Base-by-base conservation (phyloP, 2,888 invertebrate species). In the Pachymerium ferrugineum region DNA sequence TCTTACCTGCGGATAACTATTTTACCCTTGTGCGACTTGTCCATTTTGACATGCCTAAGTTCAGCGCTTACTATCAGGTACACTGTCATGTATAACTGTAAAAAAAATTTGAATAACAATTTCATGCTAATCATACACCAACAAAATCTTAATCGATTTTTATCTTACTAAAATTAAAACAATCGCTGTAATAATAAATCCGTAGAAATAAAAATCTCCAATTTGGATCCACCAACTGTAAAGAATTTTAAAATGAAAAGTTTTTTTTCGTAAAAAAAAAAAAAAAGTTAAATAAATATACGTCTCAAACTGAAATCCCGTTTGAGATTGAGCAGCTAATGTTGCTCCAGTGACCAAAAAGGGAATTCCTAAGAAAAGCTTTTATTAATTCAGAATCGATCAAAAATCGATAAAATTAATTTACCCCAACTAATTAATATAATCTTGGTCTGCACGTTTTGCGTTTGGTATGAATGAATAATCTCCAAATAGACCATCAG, bases 401-500 rank as follows among this genome's bases (percentile, higher is more conserved):
- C 14, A 3, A n/a, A 19, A 16, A 47, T 3, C 1, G 16, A 42
- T 8, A 8, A 4, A 25, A 62, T n/a, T n/a, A 4, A 70, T 35
- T 38, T 69, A 75, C 75, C 75, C 75, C 75, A 75, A 29, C 75
- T 74, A 16, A 75, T 62, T 5, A 75, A 19, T 8, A 71, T 69
- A 3, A 75, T 54, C 25, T 75, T 75, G 5, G 71, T 62, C 14
- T 47, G 30, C n/a, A 69, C 74, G 62, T 75, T 62, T 28, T 72
- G 35, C 22, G 74, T 31, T 22, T 74, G 75, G 14, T 73, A 33
- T 14, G 16, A 22, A 31, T 74, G 76, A 10, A 69, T 72, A 31
- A 75, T 28, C 19, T 75, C 75, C 54, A 75, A 75, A 28, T 75
- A 75, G n/a, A 75, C 16, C 28, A 75, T 42, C 35, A 75, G 54